Conservation (phyloP, 2,797 vertebrate species). For the Fratercula arctica region DNA sequence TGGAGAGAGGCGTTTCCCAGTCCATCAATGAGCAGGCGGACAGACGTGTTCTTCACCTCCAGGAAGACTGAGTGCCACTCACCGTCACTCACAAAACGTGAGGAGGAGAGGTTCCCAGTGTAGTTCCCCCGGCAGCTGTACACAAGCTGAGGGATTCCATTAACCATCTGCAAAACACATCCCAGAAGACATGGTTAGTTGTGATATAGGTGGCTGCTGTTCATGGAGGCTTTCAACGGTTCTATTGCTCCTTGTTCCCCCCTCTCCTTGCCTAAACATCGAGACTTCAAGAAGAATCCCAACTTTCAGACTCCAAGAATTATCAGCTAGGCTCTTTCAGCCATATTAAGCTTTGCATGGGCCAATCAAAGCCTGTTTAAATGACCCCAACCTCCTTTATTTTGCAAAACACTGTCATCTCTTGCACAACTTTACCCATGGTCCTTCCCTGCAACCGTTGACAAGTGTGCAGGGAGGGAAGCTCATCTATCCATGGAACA, state of each 20-base stretch:
- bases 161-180: slow-evolving; percentile 78
- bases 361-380: background rate
- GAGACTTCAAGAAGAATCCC: background rate
- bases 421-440: rapidly evolving
- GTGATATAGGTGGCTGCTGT: background rate
- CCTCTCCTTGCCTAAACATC: background rate
- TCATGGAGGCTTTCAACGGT: background rate
- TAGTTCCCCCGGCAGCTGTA: slow-evolving; percentile 79
- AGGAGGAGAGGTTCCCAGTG: slow-evolving; percentile 71
- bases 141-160: slow-evolving; percentile 81
- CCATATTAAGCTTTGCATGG: background rate
- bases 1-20: slow-evolving; percentile 54
- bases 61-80: slow-evolving; percentile 86
- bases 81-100: slow-evolving; percentile 78
- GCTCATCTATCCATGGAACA: background rate
- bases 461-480: background rate
- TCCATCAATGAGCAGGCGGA: slow-evolving; percentile 82
- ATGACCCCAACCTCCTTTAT: background rate
- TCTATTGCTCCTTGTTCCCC: background rate
- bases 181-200: background rate
- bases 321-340: background rate
- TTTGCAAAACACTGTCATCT: background rate
- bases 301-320: background rate
- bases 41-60: slow-evolving; percentile 78
- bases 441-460: background rate